Base-by-base conservation (phyloP, 2,888 invertebrate species). In the Aleiodes alternator region DNA sequence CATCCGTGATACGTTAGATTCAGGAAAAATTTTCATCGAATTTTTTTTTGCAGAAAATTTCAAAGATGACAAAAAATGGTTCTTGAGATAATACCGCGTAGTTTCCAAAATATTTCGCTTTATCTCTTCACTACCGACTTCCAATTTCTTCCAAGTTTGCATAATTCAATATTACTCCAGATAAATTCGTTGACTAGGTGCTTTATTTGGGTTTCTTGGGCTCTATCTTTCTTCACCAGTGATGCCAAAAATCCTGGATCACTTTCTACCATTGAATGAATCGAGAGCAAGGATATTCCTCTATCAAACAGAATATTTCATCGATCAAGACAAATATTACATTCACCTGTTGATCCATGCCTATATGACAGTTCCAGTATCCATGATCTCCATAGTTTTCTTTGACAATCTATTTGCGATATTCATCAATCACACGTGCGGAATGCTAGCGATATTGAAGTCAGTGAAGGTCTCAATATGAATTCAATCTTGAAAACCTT, bases 391-490 rank as follows among this genome's bases (percentile, higher is more conserved):
- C 2, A 50, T 78, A 11, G 74, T 79, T 0, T 48, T 64, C 14
- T 69, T 77, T 12, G 79, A 78, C 23, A 59, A 68, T n/a, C 72
- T 79, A 68, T 76, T 80, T 43, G 72, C 76, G 2, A 66, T 74
- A 12, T 76, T 77, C 11, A 75, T 78, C 31, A 70, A 79, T 76
- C 80, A 80, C 56, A 71, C 76, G 8, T 78, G 79, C 50, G 80
- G 79, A 29, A 76, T 80, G 72, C 77, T 76, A 16, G 61, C 76
- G 12, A 70, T 78, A 48, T 50, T 80, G n/a, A 75, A 79, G 80
- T 80, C 16, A 68, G 70, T 16, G 14, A 43, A 34, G 4, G 4
- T 1, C 38, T 5, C 7, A 3, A 43, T 8, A 43, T 34, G 6
- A 34, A 34, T 34, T 34, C 34, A 4, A 34, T 3, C 34, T 34